Percentiles rank a stretch among this genome's conserved stretches.
Conservation (phyloP, 2,888 invertebrate species). For the Cantharis rustica region DNA sequence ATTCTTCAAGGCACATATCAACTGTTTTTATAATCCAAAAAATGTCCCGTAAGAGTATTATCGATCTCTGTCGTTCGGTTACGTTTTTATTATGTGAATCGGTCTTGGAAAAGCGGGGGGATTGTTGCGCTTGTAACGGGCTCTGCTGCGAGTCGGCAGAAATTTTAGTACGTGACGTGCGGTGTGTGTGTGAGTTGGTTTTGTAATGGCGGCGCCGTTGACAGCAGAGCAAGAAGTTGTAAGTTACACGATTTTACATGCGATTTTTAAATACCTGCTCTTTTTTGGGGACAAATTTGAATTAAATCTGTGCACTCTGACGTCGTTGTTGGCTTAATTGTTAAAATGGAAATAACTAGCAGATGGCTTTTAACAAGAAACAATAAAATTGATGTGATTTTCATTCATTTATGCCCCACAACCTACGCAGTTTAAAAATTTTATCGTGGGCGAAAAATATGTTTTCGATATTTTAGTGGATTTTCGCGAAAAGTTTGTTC, state of each 20-base stretch:
- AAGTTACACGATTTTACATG: slow-evolving; percentile 53
- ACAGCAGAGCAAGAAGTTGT: slow-evolving; percentile 80
- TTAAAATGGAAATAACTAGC: slow-evolving; percentile 5
- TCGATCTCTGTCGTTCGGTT: neutral
- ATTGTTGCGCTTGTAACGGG: slow-evolving; percentile 5
- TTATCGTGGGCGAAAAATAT: slow-evolving; percentile 21
- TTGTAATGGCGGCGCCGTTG: slow-evolving; percentile 73
- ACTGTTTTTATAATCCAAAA: neutral
- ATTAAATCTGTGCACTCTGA: neutral
- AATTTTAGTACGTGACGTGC: slow-evolving; percentile 26
- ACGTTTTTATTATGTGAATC: slow-evolving; percentile 8
- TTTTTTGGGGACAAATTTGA: slow-evolving; percentile 6
- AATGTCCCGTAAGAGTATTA: neutral
- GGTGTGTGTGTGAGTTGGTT: slow-evolving; percentile 33
- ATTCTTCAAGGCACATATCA: neutral
- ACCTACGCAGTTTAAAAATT: slow-evolving; percentile 28
- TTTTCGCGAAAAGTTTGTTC: neutral
- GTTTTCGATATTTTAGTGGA: neutral
- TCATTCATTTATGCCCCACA: slow-evolving; percentile 9
- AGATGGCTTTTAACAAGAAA: slow-evolving; percentile 10
- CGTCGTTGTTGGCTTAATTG: neutral
- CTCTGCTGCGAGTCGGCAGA: slow-evolving; percentile 9
- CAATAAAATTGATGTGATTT: slow-evolving; percentile 17
- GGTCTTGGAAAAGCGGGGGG: slow-evolving; percentile 14
- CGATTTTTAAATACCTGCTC: slow-evolving; percentile 12